Conservation (phyloP, 2,113 vertebrate genomes). For the Limnothrissa miodon region DNA sequence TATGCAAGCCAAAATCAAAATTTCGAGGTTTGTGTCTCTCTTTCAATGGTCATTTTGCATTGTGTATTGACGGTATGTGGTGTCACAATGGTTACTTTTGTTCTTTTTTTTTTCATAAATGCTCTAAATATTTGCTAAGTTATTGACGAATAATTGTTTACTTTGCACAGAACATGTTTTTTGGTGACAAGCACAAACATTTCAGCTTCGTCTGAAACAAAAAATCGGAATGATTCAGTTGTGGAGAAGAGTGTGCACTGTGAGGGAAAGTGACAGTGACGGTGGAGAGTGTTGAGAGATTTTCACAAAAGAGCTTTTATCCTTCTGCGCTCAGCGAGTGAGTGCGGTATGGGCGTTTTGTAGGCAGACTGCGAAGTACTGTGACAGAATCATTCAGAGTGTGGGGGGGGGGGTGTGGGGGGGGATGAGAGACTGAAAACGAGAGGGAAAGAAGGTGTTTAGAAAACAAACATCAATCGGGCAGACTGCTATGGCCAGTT, state of each 20-base stretch:
- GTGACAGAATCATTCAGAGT: not conserved
- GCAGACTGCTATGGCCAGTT: not conserved
- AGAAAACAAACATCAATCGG: not conserved
- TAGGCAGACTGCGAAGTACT: slow-evolving; percentile 1
- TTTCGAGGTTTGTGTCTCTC: slow-evolving; percentile 57
- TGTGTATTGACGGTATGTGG: slow-evolving; percentile 58
- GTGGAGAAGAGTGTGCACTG: slow-evolving; percentile 56
- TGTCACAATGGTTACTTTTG: slow-evolving; percentile 41
- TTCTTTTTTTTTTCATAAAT: slow-evolving; percentile 44
- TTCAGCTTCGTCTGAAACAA: slow-evolving; percentile 54
- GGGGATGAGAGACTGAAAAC: not conserved
- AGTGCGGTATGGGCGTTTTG: not conserved
- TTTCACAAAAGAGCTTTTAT: slow-evolving; percentile 10
- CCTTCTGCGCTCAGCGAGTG: not conserved
- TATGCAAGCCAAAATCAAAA: slow-evolving; percentile 73
- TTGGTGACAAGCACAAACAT: slow-evolving; percentile 77
- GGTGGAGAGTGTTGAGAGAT: not conserved
- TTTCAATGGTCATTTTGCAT: slow-evolving; percentile 68
- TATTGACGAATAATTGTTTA: slow-evolving; percentile 66
- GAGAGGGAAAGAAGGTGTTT: not conserved
- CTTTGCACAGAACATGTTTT: slow-evolving; percentile 74
- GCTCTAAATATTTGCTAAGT: slow-evolving; percentile 64
- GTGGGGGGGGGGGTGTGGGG: not conserved
- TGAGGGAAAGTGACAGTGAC: not conserved
- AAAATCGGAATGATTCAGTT: slow-evolving; percentile 56